Evolutionary conservation across 1,140 invertebrate genomes (phyloP), one percentile per base, ranked within the genome.

Genomic region (Calycopis cecrops): DNA sequence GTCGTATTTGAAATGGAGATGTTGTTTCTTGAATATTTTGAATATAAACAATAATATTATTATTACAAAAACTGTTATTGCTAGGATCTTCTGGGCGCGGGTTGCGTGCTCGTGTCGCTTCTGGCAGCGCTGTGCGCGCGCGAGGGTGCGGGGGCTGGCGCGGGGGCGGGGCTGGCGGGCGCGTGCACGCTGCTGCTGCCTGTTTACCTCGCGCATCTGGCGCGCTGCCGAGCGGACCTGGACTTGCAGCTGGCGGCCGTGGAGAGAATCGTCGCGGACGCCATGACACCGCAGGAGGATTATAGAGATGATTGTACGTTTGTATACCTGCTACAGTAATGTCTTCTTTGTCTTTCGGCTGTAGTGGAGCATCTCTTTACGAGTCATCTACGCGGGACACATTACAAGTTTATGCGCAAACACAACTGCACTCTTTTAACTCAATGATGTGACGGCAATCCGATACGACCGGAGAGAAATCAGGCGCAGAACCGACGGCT

Each of bases 151-250:
- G 74, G 88, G 49, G 76, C 60, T 10, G 59, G 92, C 2, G 90
- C 91, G 34, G 90, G 91, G 1, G 90, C 92, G 33, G 94, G 93
- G 3, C 78, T 95, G 54, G 93, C 93, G 34, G 93, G 95, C 61
- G 93, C 94, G 69, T 95, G 95, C 79, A 92, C 94, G n/a, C 89
- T 96, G 14, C 83, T 95, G 50, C 90, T 95, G 56, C 94, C 94
- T 12, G 92, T 94, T 64, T 96, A 95, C 80, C 88, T 96, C 38
- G 94, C 94, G 69, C 94, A 94, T 91, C 92, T 95, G 47, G 94
- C 95, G 54, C 93, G 94, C 79, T 93, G 94, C 77, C 89, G 93
- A 53, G 91, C 93, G 4, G 93, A 95, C 72, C 91, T 94, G 60
- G 93, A 95, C 79, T 92, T 93, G 88, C 94, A 94, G 71, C 92